A percentile compares a stretch with the other conserved stretches of the same genome.
These are phyloP conservation scores for Cryptotermes secundus DNA, from an alignment of 1,140 invertebrate genomes.

Conservation along the genomic window DNA sequence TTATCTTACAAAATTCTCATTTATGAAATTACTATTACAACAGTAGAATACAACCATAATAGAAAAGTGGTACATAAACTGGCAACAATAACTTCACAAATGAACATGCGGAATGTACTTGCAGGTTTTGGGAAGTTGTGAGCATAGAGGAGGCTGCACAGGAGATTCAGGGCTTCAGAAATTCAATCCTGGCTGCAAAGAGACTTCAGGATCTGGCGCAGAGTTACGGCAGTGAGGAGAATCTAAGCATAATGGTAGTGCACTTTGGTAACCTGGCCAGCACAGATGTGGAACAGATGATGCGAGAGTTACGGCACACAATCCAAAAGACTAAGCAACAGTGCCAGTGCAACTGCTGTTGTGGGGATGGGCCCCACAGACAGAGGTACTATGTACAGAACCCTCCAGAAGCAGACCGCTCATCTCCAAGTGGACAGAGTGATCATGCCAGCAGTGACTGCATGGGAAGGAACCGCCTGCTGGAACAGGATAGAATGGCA, in stretches of 20 bases:
- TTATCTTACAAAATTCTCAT: too few relatives aligned
- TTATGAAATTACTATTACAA: too few relatives aligned
- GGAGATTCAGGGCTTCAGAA: slow-evolving; percentile 71
- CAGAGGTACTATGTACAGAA: not conserved
- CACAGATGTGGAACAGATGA: slow-evolving; percentile 70
- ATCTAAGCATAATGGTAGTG: slow-evolving; percentile 75
- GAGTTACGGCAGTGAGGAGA: slow-evolving; percentile 77
- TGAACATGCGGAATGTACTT: too few relatives aligned
- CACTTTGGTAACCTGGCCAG: slow-evolving; percentile 56
- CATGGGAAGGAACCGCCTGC: not conserved
- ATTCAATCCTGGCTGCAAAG: slow-evolving; percentile 76
- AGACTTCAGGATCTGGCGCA: slow-evolving; percentile 77
- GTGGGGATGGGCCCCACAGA: not conserved
- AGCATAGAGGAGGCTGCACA: slow-evolving; percentile 70
- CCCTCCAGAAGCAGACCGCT: slow-evolving; percentile 56
- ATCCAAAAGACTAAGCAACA: slow-evolving; percentile 39
- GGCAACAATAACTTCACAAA: too few relatives aligned
- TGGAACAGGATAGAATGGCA: not conserved
- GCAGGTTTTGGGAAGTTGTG: slow-evolving; percentile 72
- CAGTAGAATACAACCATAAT: too few relatives aligned
- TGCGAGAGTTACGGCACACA: slow-evolving; percentile 71
- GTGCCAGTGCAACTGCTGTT: slow-evolving; percentile 22
- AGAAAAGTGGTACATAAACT: too few relatives aligned
- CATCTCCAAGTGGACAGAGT: slow-evolving; percentile 80
- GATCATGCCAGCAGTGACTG: slow-evolving; percentile 62